Conservation (phyloP, 2,888 invertebrate genomes). For the Leptinotarsa peninsularis region DNA sequence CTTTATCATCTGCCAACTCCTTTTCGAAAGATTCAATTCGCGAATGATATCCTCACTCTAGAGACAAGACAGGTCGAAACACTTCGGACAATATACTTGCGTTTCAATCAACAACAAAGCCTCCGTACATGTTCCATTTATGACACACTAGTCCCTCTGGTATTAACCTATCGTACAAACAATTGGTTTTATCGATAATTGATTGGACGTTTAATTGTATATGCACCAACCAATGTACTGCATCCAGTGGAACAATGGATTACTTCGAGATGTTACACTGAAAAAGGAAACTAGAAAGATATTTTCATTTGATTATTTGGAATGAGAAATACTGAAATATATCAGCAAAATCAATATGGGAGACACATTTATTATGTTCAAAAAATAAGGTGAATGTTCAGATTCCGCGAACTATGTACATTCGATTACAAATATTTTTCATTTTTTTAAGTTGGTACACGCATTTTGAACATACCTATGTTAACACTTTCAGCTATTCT, state of each 20-base stretch:
- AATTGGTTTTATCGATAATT: slow-evolving; percentile 19
- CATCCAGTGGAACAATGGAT: not conserved
- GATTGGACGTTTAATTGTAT: slow-evolving; percentile 13
- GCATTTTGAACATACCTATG: too few relatives aligned
- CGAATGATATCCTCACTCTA: slow-evolving; percentile 36
- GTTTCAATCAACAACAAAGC: not conserved
- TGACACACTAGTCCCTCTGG: not conserved
- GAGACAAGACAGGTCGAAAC: slow-evolving; percentile 24
- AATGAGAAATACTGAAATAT: too few relatives aligned
- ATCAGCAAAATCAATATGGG: too few relatives aligned
- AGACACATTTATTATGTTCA: too few relatives aligned
- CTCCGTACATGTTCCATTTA: not conserved
- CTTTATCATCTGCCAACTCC: too few relatives aligned
- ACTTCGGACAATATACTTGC: slow-evolving; percentile 1
- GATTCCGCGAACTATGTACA: too few relatives aligned
- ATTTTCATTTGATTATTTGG: too few relatives aligned
- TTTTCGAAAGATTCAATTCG: not conserved
- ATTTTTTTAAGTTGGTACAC: too few relatives aligned
- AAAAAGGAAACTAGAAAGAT: too few relatives aligned
- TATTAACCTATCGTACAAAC: not conserved
- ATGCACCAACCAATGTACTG: not conserved
- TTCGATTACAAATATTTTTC: too few relatives aligned
- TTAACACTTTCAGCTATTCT: too few relatives aligned
- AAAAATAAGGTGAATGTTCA: too few relatives aligned
- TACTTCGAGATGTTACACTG: not conserved